Evolutionary conservation across 2,888 invertebrate species (phyloP).

Genomic region (Eugnorisma glareosa): DNA sequence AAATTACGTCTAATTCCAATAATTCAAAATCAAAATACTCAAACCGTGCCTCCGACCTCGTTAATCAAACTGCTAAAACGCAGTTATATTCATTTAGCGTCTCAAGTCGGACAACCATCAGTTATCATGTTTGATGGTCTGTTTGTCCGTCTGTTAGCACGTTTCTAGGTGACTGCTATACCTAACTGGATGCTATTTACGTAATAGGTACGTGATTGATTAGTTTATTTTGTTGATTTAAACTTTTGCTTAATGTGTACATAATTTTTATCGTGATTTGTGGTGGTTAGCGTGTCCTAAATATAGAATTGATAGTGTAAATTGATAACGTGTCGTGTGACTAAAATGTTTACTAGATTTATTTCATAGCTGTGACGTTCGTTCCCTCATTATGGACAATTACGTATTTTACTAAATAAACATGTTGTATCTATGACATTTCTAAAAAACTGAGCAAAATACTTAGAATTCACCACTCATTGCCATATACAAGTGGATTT

Average conservation of each 20-base stretch:
- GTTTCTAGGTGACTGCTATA: constrained; percentile 68
- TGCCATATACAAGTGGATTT: not conserved
- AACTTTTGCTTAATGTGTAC: constrained; percentile 35
- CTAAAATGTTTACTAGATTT: not conserved
- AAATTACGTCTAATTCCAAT: constrained; percentile 10
- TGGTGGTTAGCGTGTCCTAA: constrained; percentile 20
- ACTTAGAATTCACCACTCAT: not conserved
- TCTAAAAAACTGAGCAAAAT: not conserved
- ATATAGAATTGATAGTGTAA: constrained; percentile 20
- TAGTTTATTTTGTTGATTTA: constrained; percentile 47
- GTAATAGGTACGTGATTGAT: constrained; percentile 51
- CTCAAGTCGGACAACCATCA: constrained; percentile 65
- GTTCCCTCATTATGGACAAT: not conserved
- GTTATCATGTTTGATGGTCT: constrained; percentile 73
- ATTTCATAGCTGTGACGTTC: constrained; percentile 1
- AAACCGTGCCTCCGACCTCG: constrained; percentile 42
- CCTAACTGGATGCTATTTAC: constrained; percentile 52
- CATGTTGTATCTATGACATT: not conserved
- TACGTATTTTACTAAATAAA: not conserved
- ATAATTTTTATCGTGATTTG: constrained; percentile 57
- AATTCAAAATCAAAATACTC: constrained; percentile 19
- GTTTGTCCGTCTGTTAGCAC: constrained; percentile 70
- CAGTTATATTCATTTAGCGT: constrained; percentile 68
- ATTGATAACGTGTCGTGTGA: constrained; percentile 7
- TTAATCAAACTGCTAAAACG: constrained; percentile 65